Evolutionary conservation across 2,113 vertebrate genomes (phyloP).

Genomic region (Takifugu bimaculatus): DNA sequence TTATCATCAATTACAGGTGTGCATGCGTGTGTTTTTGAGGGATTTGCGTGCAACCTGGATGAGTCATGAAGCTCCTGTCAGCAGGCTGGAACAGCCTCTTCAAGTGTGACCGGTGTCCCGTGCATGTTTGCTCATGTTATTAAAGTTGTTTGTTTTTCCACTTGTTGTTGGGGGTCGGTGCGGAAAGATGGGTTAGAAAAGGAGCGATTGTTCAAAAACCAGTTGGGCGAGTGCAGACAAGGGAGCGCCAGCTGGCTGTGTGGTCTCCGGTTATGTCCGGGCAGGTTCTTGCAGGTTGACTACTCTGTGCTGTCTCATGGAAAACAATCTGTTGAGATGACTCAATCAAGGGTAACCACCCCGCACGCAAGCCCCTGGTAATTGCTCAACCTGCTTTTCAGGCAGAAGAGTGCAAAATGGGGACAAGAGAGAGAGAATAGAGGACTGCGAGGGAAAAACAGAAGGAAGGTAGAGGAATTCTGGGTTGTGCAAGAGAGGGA

Average conservation of each 20-base stretch:
- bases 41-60: constrained; percentile 43
- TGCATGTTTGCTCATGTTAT: constrained; percentile 55
- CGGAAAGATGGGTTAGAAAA: constrained; percentile 28
- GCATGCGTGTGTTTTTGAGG: constrained; percentile 8
- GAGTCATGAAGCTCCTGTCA: constrained; percentile 46
- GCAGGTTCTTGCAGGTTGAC: constrained; percentile 62
- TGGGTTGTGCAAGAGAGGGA: constrained; percentile 26
- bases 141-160: constrained; percentile 15
- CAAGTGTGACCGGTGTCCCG: constrained; percentile 13
- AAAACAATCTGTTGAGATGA: constrained; percentile 61
- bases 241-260: constrained; percentile 44
- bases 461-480: constrained; percentile 16
- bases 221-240: constrained; percentile 20
- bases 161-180: constrained; percentile 30
- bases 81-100: constrained; percentile 39
- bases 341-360: constrained; percentile 54
- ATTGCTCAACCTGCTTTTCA: constrained; percentile 44
- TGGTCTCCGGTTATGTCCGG: constrained; percentile 44
- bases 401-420: constrained; percentile 27
- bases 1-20: constrained; percentile 54
- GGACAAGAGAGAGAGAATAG: constrained; percentile 17
- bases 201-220: constrained; percentile 36
- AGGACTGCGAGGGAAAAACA: constrained; percentile 6
- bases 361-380: constrained; percentile 57
- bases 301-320: constrained; percentile 19